Evolutionary conservation across 1,140 invertebrate genomes (phyloP), one percentile per base, ranked within the genome.

Genomic region (Zaprionus inermis): DNA sequence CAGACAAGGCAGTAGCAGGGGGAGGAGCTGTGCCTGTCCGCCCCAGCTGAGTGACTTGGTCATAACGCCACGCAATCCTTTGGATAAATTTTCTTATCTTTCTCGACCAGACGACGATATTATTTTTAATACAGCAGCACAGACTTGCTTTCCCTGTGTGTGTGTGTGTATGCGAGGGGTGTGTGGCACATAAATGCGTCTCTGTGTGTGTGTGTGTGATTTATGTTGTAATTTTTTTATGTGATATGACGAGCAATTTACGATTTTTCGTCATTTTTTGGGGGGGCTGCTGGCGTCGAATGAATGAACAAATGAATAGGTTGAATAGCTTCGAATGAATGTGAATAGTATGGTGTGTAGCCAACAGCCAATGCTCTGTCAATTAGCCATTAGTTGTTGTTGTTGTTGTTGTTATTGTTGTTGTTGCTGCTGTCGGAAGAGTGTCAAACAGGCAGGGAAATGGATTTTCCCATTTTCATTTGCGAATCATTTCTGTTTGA

Each of bases 51-150:
- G 59, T 74, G 72, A 30, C 72, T 80, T 81, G 61, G 83, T 77
- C 83, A 89, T 83, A 88, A 81, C 85, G 76, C 85, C 74, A 90
- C 83, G 77, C 81, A 91, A 91, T 91, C 89, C 89, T 88, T 91
- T 91, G 89, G 89, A 91, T 91, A 91, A 91, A 91, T 91, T 91
- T 91, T 82, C 89, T 91, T 91, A 91, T 91, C 89, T 91, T 77
- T 76, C 68, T 72, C 89, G 89, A 78, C 89, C 89, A 91, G 89
- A 91, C 89, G 89, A 91, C 89, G 89, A 91, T 91, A 91, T 89
- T 89, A 90, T 91, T 91, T 85, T 91, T 91, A 91, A 91, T 84
- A 88, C 88, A 83, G 59, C 74, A 81, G 72, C 73, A 78, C 65
- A 24, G 22, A 5, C 30, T 32, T 3, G 30, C 30, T 32, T 7